Base-by-base conservation (phyloP, 2,113 vertebrate genomes). In the Lynx canadensis region DNA sequence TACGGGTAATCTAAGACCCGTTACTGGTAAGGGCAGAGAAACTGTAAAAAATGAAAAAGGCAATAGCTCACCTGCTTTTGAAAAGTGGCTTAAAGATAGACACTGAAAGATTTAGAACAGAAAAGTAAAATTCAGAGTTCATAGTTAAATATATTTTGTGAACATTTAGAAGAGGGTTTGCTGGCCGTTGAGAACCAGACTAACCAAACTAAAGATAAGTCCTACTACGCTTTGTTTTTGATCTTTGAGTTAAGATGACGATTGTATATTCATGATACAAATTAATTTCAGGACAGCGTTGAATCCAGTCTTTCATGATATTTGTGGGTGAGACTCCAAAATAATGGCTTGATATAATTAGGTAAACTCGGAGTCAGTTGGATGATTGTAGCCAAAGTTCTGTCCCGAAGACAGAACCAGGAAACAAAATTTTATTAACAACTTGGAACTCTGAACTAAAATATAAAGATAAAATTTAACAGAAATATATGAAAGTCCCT, bases 1-100 rank as follows among this genome's bases (percentile, higher is more conserved):
- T 48, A 71, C 31, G 16, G 52, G 94, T 90, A 97, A 98, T 66
- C 29, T 31, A 76, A 98, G 69, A 92, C 33, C 55, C 13, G 5
- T 2, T 55, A 33, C 45, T 86, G 50, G 23, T 84, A 89, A 93
- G 36, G 74, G 83, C 65, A 45, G 19, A 80, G 89, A 97, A 93
- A 94, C 79, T 48, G 7, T 48, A 87, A 96, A 95, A 92, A n/a
- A 27, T 27, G 19, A 89, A 94, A 81, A 89, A 78, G 31, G 14
- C 10, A 11, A 80, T 18, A 55, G n/a, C 36, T 65, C 48, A 50
- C 10, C 52, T 31, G 36, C 65, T 93, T 93, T 89, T 1, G 11
- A 73, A 85, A 91, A 84, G 14, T 23, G 48, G 31, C 45, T n/a
- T 25, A 52, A 86, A 84, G 10, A 36, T 68, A 88, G 45, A 65